These are phyloP conservation scores for Acleris literana DNA, from an alignment of 2,888 invertebrate species.

Conservation along the genomic window DNA sequence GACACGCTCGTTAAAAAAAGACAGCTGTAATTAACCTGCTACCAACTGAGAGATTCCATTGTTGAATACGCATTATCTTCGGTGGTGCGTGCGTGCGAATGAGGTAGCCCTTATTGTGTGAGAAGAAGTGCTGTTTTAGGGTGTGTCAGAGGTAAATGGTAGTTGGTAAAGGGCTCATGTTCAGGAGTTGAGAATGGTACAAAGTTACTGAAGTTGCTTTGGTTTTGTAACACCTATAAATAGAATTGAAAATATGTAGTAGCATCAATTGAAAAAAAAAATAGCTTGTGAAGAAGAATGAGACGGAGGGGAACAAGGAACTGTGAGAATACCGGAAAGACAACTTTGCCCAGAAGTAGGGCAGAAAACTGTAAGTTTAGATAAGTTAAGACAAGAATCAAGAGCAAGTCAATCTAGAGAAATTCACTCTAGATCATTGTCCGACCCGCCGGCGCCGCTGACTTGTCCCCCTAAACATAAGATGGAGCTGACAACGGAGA, in stretches of 20 bases:
- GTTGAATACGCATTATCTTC: conserved; percentile 31
- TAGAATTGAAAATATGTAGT: neutral
- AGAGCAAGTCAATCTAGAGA: neutral
- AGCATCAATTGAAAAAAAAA: too few species aligned
- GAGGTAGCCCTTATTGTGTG: neutral
- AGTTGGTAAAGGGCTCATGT: conserved; percentile 12
- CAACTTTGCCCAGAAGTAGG: too few species aligned
- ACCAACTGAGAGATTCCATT: conserved; percentile 35
- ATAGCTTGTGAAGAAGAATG: too few species aligned
- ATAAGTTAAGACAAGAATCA: too few species aligned
- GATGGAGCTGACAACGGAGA: conserved; percentile 40
- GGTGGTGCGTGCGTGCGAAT: conserved; percentile 21
- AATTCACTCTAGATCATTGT: neutral
- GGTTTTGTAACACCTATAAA: too few species aligned
- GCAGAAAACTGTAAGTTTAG: too few species aligned
- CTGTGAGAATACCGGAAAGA: too few species aligned
- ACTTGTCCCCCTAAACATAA: conserved; percentile 21
- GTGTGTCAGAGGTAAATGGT: neutral
- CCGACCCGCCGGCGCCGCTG: conserved; percentile 14
- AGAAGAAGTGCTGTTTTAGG: conserved; percentile 1
- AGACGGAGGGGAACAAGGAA: too few species aligned
- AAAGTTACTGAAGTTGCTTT: conserved; percentile 9
- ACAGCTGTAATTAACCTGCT: conserved; percentile 36
- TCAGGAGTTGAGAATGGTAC: conserved; percentile 23
- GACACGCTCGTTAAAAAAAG: conserved; percentile 34